Base-by-base conservation (phyloP, 2,113 vertebrate genomes). In the Lonchura striata region DNA sequence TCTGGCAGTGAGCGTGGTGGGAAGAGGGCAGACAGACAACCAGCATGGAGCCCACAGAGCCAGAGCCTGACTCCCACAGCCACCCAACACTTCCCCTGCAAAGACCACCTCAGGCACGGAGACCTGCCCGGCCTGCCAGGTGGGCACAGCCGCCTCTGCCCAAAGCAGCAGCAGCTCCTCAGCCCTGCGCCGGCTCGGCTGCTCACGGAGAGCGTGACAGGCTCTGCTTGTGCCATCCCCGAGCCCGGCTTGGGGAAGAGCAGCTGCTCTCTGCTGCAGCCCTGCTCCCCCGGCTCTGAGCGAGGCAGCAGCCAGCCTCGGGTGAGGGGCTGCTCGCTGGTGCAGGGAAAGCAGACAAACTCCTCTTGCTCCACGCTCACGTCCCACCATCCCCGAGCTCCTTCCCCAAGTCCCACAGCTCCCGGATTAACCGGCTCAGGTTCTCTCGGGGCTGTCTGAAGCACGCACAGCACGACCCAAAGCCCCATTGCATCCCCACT, bases 1-100 rank as follows among this genome's bases (percentile, higher is more conserved):
- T 9, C 31, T 1, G 20, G 77, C 71, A n/a, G 68, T 19, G 5
- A 0, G 50, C 1, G 2, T 16, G 52, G 27, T 0, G 5, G 41
- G 27, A 49, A 15, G 49, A 44, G 59, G 63, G n/a, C 74, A 61
- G 80, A 30, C 19, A 13, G 57, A 33, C 11, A 7, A 46, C 39
- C 56, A 57, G 47, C 86, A 47, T 11, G 1, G 37, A 21, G 4
- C 42, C 9, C 89, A 4, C 42, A 18, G 82, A 81, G 25, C 41
- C 23, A 0, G 47, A 88, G 76, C 35, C 46, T 2, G 27, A 16
- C 13, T 49, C 52, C 47, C 75, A 44, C 2, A n/a, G 23, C 27
- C 80, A 42, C 22, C 20, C 1, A 52, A 30, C 13, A 0, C 16
- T 39, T 27, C 22, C 28, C 50, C 18, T 6, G 1, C n/a, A 68